These are phyloP conservation scores for Hydropotes inermis DNA, from an alignment of 2,113 vertebrate species.

Conservation along the genomic window DNA sequence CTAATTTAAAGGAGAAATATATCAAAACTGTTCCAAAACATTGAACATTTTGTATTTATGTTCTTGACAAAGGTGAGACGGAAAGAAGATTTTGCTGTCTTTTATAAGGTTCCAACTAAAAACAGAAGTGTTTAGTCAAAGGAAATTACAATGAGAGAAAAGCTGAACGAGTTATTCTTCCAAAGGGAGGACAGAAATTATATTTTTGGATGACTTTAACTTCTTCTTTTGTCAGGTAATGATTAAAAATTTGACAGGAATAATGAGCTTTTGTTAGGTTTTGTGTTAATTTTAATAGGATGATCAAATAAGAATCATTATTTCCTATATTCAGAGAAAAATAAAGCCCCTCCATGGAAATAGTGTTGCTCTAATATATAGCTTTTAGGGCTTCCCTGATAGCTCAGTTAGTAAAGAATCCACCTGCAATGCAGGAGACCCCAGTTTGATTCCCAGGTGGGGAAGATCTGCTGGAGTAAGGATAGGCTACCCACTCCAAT, in stretches of 20 bases:
- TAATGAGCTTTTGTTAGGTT: constrained; percentile 64
- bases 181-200: constrained; percentile 44
- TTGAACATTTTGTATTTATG: constrained; percentile 35
- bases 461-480: background rate
- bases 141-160: constrained; percentile 53
- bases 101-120: constrained; percentile 40
- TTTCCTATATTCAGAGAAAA: constrained; percentile 44
- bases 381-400: background rate
- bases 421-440: background rate
- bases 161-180: constrained; percentile 33
- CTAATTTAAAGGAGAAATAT: constrained; percentile 49
- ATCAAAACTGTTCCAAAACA: constrained; percentile 57
- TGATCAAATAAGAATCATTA: constrained; percentile 57
- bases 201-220: constrained; percentile 56
- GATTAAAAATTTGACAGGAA: constrained; percentile 65
- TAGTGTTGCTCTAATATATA: background rate
- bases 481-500: background rate
- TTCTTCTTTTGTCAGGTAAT: constrained; percentile 64
- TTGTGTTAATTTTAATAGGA: constrained; percentile 58
- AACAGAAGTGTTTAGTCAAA: constrained; percentile 13
- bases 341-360: background rate
- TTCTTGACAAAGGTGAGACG: constrained; percentile 31
- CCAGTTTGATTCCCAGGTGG: accelerated
- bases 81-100: constrained; percentile 11
- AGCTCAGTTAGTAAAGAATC: background rate